Evolutionary conservation across 2,888 invertebrate genomes (phyloP).

Genomic region (Drosophila kuntzei): DNA sequence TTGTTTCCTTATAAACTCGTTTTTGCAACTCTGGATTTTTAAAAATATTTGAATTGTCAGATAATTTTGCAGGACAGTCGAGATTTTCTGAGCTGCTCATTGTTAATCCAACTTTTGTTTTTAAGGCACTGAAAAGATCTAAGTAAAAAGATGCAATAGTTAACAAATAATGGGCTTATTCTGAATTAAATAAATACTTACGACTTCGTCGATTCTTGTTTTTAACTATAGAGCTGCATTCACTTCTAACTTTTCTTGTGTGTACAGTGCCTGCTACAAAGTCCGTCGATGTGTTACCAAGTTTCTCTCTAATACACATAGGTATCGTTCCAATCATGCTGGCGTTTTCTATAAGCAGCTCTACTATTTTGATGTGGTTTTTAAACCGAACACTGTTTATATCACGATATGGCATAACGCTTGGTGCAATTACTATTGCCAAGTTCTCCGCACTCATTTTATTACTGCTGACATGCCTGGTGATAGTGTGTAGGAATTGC

Average conservation of each 20-base stretch:
- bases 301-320: conserved; percentile 10
- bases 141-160: background rate
- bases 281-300: background rate
- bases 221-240: background rate
- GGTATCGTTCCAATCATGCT: conserved; percentile 88
- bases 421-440: conserved; percentile 94
- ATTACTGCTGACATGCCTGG: conserved; percentile 89
- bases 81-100: conserved; percentile 14
- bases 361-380: conserved; percentile 90
- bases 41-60: background rate
- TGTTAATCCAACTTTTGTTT: conserved; percentile 86
- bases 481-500: conserved; percentile 87
- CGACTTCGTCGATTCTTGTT: conserved; percentile 19
- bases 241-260: conserved; percentile 2
- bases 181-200: conserved; percentile 1
- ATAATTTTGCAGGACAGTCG: background rate
- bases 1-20: background rate
- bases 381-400: conserved; percentile 89
- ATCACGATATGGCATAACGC: conserved; percentile 90
- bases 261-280: background rate
- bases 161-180: background rate
- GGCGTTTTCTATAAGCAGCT: conserved; percentile 92
- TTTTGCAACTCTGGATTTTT: background rate
- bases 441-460: conserved; percentile 94
- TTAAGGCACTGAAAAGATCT: conserved; percentile 20